Base-by-base conservation (phyloP, 2,888 invertebrate genomes). In the Carpatolechia fugitivella region DNA sequence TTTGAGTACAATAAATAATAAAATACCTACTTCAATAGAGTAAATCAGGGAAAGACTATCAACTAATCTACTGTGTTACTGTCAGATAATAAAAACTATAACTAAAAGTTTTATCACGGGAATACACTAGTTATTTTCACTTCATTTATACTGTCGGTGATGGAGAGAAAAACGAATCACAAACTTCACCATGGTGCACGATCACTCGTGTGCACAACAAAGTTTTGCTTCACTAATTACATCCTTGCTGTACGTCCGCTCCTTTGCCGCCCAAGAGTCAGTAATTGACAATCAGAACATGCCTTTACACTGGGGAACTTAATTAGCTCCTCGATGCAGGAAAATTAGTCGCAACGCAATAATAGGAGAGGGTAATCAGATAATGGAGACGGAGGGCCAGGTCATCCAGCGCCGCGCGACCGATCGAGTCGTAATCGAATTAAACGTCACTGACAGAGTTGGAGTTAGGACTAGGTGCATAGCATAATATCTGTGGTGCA, bases 201-300 rank as follows among this genome's bases (percentile, higher is more conserved):
- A 33, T 33, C 33, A 33, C 10, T 33, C 24, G 13, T 13, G 44
- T 29, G 29, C 8, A 35, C 20, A 38, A 65, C 74, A 76, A 84
- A 82, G 76, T 85, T 83, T 74, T 71, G 64, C 64, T 69, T 33
- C 69, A 73, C 71, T 88, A 89, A 88, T 87, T 86, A 78, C 82
- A 82, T 87, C 85, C 85, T 80, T 72, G 72, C 61, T 67, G 20
- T 30, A n/a, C 47, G 52, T 20, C 51, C 47, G 47, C 31, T 76
- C 80, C 85, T 82, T 82, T 80, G 76, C 76, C 82, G 76, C 76
- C 82, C 82, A 78, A 74, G 76, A 80, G 71, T 61, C 74, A 62
- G 74, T 90, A 90, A 90, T 90, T 89, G 89, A 82, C 89, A 80
- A 90, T 90, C 89, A 88, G 81, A 85, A 79, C 79, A 80, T 65